Percentiles rank a stretch among this genome's conserved stretches.
These are phyloP conservation scores for Invenusta paracnida DNA, from an alignment of 2,888 invertebrate species.

Conservation along the genomic window DNA sequence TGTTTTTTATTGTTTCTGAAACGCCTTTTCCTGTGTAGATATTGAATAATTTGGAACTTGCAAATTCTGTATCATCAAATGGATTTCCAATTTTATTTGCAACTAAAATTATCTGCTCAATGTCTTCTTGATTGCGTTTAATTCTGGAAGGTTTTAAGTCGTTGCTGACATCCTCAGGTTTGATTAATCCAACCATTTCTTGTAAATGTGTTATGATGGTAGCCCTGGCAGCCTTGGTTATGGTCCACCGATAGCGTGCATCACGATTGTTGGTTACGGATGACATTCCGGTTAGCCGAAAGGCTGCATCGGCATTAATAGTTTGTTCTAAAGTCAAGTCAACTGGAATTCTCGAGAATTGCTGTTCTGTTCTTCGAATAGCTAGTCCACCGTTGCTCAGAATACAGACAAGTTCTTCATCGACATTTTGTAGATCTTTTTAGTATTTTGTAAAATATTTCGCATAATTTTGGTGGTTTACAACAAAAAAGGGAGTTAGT, in stretches of 20 bases:
- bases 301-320: conserved; percentile 41
- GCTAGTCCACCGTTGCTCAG: conserved; percentile 37
- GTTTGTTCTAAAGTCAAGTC: conserved; percentile 33
- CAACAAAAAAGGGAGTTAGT: conserved; percentile 17
- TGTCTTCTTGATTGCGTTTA: conserved; percentile 18
- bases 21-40: neutral
- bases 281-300: conserved; percentile 32
- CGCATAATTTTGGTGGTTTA: conserved; percentile 24
- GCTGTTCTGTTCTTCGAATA: conserved; percentile 11
- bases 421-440: neutral
- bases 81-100: conserved; percentile 35
- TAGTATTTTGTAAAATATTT: conserved; percentile 14
- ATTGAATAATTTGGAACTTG: neutral
- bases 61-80: conserved; percentile 1
- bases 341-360: conserved; percentile 19
- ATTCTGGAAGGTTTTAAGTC: conserved; percentile 15
- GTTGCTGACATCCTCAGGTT: conserved; percentile 12
- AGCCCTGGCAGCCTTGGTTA: conserved; percentile 40
- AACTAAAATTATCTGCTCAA: conserved; percentile 15
- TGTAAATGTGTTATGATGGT: conserved; percentile 11
- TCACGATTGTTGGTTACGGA: conserved; percentile 38
- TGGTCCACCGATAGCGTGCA: conserved; percentile 38
- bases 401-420: conserved; percentile 3
- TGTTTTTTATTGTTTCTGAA: neutral
- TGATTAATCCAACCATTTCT: conserved; percentile 36